Percentiles rank a stretch among this genome's conserved stretches.
Evolutionary conservation across 2,797 vertebrate species (phyloP).

Genomic region (Falco naumanni): DNA sequence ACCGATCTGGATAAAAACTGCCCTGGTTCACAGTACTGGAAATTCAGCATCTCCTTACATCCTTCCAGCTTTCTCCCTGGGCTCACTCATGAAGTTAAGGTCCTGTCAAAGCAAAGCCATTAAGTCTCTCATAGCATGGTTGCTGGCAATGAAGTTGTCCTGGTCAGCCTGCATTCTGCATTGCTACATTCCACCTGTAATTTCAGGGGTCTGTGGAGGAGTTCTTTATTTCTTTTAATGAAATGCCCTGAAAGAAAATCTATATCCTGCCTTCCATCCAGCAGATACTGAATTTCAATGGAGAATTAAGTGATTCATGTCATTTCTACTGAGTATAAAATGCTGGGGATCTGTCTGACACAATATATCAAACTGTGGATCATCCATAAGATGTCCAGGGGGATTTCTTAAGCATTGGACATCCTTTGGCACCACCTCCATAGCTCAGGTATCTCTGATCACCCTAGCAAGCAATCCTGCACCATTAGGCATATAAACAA

Average conservation of each 20-base stretch:
- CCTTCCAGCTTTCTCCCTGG: neutral
- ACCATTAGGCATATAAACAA: neutral
- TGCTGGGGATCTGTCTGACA: constrained; percentile 15
- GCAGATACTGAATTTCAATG: constrained; percentile 37
- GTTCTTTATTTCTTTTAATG: constrained; percentile 17
- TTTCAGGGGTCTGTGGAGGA: neutral
- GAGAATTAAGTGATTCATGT: constrained; percentile 42
- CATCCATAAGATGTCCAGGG: neutral
- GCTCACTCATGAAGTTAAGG: neutral
- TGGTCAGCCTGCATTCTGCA: neutral
- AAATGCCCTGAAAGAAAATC: constrained; percentile 62
- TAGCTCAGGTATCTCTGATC: constrained; percentile 1
- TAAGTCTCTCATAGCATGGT: neutral
- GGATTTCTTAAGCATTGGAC: neutral
- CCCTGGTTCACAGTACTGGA: neutral
- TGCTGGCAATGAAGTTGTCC: neutral
- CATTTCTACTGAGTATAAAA: constrained; percentile 2
- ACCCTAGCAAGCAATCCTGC: neutral
- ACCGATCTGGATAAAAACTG: neutral
- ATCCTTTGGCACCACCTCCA: neutral
- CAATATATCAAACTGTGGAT: neutral
- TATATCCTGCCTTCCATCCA: constrained; percentile 28
- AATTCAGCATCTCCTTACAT: neutral
- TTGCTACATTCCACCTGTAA: neutral
- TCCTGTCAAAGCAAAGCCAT: neutral